These are phyloP conservation scores for Rhinogobio ventralis DNA, from an alignment of 2,797 vertebrate species.

Conservation along the genomic window DNA sequence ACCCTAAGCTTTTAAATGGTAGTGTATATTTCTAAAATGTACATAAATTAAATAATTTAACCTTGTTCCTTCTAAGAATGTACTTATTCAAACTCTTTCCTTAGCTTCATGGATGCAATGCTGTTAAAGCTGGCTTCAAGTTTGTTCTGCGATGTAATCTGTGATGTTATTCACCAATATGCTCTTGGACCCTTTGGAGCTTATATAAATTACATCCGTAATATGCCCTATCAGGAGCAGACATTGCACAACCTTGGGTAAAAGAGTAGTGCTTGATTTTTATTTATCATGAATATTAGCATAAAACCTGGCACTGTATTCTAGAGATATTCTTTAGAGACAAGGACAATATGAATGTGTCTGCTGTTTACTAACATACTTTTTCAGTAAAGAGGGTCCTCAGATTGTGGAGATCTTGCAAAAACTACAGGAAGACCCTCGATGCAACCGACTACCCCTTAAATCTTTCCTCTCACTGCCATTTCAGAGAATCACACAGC, in stretches of 20 bases:
- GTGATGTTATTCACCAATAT: slow-evolving; percentile 55
- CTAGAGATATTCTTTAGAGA: background rate
- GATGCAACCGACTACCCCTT: slow-evolving; percentile 55
- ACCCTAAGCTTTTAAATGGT: background rate
- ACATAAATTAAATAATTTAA: background rate
- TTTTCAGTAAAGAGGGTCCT: slow-evolving; percentile 51
- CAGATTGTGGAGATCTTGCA: slow-evolving; percentile 49
- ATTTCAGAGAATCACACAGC: slow-evolving; percentile 61
- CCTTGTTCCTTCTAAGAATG: background rate
- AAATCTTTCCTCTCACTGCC: slow-evolving; percentile 61
- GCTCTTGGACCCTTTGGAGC: slow-evolving; percentile 40
- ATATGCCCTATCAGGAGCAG: slow-evolving; percentile 58
- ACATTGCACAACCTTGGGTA: slow-evolving; percentile 54
- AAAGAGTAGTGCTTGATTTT: background rate
- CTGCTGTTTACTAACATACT: background rate
- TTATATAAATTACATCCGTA: slow-evolving; percentile 60
- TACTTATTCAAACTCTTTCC: background rate
- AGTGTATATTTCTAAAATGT: background rate
- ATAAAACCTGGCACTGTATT: background rate
- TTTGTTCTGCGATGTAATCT: slow-evolving; percentile 49
- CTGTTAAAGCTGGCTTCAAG: slow-evolving; percentile 27
- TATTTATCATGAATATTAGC: background rate
- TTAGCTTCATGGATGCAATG: slow-evolving; percentile 56
- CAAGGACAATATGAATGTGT: background rate
- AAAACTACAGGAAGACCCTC: slow-evolving; percentile 57